Evolutionary conservation across 1,140 invertebrate species (phyloP).

Genomic region (Apis mellifera): Amel_HAv3.1 CM009940.2:7609501-7610000

Average conservation of each 20-base stretch:
- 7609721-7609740: conserved; percentile 10
- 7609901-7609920: neutral
- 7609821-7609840: neutral
- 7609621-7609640: neutral
- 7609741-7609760: neutral
- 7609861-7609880: no score
- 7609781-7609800: neutral
- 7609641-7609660: conserved; percentile 7
- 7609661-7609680: conserved; percentile 30
- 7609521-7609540: conserved; percentile 68
- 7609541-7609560: conserved; percentile 63
- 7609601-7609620: no score
- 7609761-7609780: no score
- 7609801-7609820: neutral
- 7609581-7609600: conserved; percentile 37
- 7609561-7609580: conserved; percentile 56
- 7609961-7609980: no score
- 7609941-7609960: neutral
- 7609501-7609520: conserved; percentile 53
- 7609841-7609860: no score
- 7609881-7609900: no score
- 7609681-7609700: neutral
- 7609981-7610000: neutral
- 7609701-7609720: conserved; percentile 33
- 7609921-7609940: neutral